Percentiles rank a stretch among this genome's conserved stretches.
Conservation (phyloP, 2,113 vertebrate species). For the Sylvietta virens region DNA sequence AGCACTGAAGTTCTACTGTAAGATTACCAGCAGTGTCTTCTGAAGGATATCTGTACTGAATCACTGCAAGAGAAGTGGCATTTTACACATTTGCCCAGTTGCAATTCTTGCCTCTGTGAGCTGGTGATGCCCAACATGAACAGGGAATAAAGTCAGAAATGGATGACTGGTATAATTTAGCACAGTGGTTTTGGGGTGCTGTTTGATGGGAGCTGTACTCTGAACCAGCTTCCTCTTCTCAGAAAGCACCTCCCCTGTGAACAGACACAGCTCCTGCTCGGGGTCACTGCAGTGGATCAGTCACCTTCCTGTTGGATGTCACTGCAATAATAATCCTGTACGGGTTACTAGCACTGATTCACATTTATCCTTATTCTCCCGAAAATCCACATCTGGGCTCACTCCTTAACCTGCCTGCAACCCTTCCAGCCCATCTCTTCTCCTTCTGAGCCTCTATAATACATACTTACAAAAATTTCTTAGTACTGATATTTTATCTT, state of each 20-base stretch:
- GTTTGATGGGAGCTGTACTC: neutral
- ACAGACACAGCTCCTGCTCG: neutral
- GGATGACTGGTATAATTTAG: neutral
- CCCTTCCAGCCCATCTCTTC: neutral
- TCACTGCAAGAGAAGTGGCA: neutral
- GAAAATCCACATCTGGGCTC: neutral
- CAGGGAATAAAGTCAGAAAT: neutral
- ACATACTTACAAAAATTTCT: neutral
- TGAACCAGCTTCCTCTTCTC: neutral
- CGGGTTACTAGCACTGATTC: neutral
- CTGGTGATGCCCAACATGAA: neutral
- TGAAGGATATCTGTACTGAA: neutral
- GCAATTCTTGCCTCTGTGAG: neutral
- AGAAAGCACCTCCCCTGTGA: neutral
- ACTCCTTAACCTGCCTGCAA: neutral
- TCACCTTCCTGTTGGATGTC: neutral
- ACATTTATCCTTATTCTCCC: neutral
- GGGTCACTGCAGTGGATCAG: neutral
- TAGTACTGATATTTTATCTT: neutral
- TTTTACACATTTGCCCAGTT: neutral
- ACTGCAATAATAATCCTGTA: neutral
- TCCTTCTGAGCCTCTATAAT: neutral
- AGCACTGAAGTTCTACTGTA: neutral
- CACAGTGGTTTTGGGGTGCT: neutral
- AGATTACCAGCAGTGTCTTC: neutral